phyloP scores from a whole-genome alignment of 2,113 vertebrate species.

The Falco punctatus region DNA sequence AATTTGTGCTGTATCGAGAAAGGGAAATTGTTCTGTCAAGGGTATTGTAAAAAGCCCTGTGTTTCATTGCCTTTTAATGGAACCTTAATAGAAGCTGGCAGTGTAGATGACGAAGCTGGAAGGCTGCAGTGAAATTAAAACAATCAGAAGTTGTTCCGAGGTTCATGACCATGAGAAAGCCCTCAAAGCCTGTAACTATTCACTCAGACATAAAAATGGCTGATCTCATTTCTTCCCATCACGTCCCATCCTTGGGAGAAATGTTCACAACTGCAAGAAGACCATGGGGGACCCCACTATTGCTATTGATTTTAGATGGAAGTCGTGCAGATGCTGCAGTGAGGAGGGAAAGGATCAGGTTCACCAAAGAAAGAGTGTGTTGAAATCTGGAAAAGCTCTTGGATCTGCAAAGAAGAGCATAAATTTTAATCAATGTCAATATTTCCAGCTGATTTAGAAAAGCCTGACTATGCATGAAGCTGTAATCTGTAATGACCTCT shows the following conservation, averaged over 20 bases:
- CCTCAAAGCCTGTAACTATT: background rate
- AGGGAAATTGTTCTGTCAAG: conserved; percentile 46
- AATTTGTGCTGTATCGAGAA: conserved; percentile 33
- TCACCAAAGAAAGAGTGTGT: background rate
- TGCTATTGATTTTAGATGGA: background rate
- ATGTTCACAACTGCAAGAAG: background rate
- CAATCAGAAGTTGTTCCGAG: conserved; percentile 51
- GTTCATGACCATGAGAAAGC: conserved; percentile 40
- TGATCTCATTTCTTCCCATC: conserved; percentile 44
- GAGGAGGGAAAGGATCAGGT: background rate
- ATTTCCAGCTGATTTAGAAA: background rate
- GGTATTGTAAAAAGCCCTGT: conserved; percentile 54
- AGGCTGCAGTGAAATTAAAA: conserved; percentile 58
- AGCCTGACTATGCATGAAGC: background rate
- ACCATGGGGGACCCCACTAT: background rate
- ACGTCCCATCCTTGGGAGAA: background rate
- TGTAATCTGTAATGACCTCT: conserved; percentile 24
- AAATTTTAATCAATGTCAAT: conserved; percentile 26
- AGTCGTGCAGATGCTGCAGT: background rate
- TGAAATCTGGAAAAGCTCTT: conserved; percentile 18
- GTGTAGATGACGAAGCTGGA: conserved; percentile 38
- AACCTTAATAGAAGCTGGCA: conserved; percentile 63
- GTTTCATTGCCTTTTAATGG: conserved; percentile 65
- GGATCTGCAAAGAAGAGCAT: background rate
- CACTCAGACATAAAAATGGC: conserved; percentile 5